These are phyloP conservation scores for Labia minor DNA, from an alignment of 2,888 invertebrate species.

Conservation along the genomic window DNA sequence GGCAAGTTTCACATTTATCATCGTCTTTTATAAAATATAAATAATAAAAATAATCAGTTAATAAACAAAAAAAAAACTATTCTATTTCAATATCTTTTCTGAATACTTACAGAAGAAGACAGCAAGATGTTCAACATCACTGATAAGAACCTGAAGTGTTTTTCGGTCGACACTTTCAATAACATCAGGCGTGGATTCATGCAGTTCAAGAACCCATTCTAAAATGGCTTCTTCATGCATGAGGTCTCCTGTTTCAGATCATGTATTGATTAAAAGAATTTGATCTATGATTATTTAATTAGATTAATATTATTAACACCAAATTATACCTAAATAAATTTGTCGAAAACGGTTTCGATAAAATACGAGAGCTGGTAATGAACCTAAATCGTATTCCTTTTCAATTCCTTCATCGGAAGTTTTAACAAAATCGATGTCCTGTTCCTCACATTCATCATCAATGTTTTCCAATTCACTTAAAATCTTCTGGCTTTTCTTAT, in stretches of 20 bases:
- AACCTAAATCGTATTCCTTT: constrained; percentile 73
- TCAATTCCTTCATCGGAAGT: constrained; percentile 80
- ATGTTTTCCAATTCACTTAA: constrained; percentile 82
- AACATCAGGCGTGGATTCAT: constrained; percentile 73
- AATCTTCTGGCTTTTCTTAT: constrained; percentile 80
- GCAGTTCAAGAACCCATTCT: constrained; percentile 78
- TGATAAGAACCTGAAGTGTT: constrained; percentile 76
- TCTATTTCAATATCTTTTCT: too few species aligned
- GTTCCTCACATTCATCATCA: constrained; percentile 85
- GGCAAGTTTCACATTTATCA: constrained; percentile 75
- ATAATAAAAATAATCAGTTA: not conserved
- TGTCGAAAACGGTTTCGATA: constrained; percentile 81
- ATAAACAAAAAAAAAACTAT: constrained; percentile 18
- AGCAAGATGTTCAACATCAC: constrained; percentile 82
- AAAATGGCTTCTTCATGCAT: constrained; percentile 85
- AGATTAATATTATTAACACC: not conserved
- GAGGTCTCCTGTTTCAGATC: constrained; percentile 55
- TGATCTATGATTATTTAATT: too few species aligned
- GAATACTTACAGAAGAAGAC: constrained; percentile 74
- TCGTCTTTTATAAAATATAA: constrained; percentile 47
- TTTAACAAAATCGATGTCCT: constrained; percentile 83
- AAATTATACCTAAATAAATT: constrained; percentile 57
- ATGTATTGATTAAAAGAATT: constrained; percentile 14
- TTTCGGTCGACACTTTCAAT: constrained; percentile 86
- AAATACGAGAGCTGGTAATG: constrained; percentile 72